phyloP scores from a whole-genome alignment of 2,797 vertebrate genomes.

The Squalus acanthias region DNA sequence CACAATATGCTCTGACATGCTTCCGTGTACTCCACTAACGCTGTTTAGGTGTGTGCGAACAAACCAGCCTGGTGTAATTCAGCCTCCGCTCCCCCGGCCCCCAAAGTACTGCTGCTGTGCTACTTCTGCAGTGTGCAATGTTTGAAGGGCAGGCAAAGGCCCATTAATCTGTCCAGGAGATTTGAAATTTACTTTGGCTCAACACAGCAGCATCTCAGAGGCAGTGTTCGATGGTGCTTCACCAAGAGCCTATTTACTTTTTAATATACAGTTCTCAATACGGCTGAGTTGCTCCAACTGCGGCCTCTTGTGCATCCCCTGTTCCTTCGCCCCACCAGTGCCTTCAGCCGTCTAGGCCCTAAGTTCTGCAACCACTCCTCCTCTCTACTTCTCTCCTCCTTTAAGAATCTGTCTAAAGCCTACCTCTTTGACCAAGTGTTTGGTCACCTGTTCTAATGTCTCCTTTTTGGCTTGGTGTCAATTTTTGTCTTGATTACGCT shows the following conservation, averaged over 20 bases:
- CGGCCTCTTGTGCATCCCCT: background rate
- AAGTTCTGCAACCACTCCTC: background rate
- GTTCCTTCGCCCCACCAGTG: too few relatives aligned
- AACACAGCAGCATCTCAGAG: background rate
- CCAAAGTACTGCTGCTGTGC: background rate
- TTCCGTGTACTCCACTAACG: background rate
- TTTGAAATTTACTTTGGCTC: constrained; percentile 4
- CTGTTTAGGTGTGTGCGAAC: background rate
- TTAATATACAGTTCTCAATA: background rate
- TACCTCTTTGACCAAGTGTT: background rate
- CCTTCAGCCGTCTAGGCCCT: background rate
- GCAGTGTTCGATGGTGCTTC: background rate
- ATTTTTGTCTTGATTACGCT: background rate
- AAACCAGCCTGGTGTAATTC: background rate
- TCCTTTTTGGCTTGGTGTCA: background rate
- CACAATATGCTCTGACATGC: background rate
- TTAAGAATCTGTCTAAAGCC: background rate
- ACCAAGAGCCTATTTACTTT: background rate
- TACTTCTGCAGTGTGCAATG: background rate
- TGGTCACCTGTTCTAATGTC: background rate
- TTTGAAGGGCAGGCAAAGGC: background rate
- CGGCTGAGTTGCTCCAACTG: background rate
- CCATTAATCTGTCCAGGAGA: background rate
- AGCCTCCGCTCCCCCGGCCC: background rate
- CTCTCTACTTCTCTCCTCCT: background rate